Base-by-base conservation (phyloP, 2,888 invertebrate species). In the Drosophila atroscutellata region DNA sequence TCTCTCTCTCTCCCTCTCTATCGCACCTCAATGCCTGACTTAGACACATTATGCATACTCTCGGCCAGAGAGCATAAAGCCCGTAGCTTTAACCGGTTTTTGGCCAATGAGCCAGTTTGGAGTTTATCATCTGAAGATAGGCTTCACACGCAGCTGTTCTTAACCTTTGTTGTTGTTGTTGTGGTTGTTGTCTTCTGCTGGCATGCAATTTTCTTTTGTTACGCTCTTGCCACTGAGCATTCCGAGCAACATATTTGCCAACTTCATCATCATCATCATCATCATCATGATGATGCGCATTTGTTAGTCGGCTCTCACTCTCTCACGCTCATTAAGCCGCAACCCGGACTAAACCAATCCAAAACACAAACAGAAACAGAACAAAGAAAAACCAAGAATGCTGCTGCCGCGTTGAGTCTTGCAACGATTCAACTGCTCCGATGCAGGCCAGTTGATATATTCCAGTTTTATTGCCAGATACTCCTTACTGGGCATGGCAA, bases 191-290 rank as follows among this genome's bases (percentile, higher is more conserved):
- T 26, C 15, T 42, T 1, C 42, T 37, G 20, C 42, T 39, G 56
- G 77, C 85, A 77, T 84, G 83, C 85, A 81, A 81, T 84, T 82
- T 80, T 77, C 77, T 67, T 70, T 78, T 70, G 80, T 65, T 77
- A 64, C 58, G 58, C 69, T 77, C 70, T 70, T 63, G 62, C 63
- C 67, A 64, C 67, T 66, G 63, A 75, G 18, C 66, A 63, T 66
- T 68, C 47, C 49, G 24, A 49, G 54, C 62, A 50, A 52, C 66
- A 51, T 47, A 54, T 60, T 77, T 63, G 61, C 70, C 55, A 62
- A 45, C 28, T 20, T 51, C 65, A 67, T 71, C 54, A 65, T 50
- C 28, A 20, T 49, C 28, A 49, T 47, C 57, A 55, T 36, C 28
- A 58, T 50, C 34, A 50, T 8, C 39, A 18, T 52, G 34, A 55